Conservation (phyloP, 2,113 vertebrate species). For the Alaudala cheleensis region DNA sequence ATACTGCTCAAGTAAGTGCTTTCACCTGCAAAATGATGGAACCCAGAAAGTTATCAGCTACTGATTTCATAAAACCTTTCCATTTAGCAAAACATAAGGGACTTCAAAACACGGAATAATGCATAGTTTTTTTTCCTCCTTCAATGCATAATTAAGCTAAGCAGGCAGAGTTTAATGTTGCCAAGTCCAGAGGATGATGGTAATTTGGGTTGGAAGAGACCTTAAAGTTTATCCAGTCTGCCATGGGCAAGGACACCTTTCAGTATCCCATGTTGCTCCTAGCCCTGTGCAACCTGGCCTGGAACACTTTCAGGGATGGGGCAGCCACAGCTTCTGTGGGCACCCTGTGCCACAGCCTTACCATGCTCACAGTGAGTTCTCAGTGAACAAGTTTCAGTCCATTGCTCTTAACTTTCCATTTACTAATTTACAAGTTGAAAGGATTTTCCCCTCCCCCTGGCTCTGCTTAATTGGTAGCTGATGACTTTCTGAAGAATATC, state of each 20-base stretch:
- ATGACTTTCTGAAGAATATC: not conserved
- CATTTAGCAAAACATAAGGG: not conserved
- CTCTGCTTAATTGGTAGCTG: not conserved
- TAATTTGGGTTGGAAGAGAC: not conserved
- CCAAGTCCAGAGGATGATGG: not conserved
- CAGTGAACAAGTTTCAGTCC: not conserved
- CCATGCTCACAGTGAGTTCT: not conserved
- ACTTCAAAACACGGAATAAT: not conserved
- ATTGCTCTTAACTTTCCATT: not conserved
- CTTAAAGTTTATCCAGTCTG: not conserved
- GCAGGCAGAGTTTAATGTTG: not conserved
- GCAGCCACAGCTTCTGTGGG: not conserved
- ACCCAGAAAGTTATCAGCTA: not conserved
- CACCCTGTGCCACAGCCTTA: not conserved
- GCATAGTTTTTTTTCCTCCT: not conserved
- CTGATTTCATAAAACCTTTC: not conserved
- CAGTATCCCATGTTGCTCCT: not conserved
- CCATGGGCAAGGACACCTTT: not conserved
- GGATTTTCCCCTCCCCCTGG: not conserved
- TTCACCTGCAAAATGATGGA: not conserved
- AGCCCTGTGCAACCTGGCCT: rapidly evolving
- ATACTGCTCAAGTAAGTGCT: not conserved
- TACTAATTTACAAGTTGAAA: not conserved
- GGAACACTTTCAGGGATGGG: not conserved
- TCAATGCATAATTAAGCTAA: not conserved